Evolutionary conservation across 2,888 invertebrate genomes (phyloP).

Genomic region (Calliphora vomitoria): DNA sequence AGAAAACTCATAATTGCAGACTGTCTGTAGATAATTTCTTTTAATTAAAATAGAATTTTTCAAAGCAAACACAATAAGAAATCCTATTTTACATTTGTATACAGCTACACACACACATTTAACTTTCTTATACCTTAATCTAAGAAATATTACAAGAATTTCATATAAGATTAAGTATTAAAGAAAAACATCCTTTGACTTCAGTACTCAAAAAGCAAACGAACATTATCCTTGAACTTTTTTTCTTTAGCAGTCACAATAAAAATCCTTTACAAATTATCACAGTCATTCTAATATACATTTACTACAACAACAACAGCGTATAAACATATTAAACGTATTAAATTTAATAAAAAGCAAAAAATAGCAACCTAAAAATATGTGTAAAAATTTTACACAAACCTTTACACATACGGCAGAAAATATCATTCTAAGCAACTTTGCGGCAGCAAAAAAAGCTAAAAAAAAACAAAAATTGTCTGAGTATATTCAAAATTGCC

Average conservation of each 20-base stretch:
- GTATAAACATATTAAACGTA: slow-evolving; percentile 9
- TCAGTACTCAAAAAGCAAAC: too few species aligned
- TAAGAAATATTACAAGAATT: slow-evolving; percentile 17
- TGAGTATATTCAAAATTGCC: slow-evolving; percentile 34
- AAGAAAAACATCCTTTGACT: slow-evolving; percentile 12
- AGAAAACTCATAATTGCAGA: background rate
- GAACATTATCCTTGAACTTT: slow-evolving; percentile 36
- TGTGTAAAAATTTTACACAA: slow-evolving; percentile 34
- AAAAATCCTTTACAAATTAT: slow-evolving; percentile 69
- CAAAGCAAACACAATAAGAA: background rate
- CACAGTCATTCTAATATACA: slow-evolving; percentile 21
- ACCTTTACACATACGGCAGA: background rate
- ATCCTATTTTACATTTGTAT: background rate
- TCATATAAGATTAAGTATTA: background rate
- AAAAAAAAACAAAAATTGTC: background rate
- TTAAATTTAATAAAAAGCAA: slow-evolving; percentile 42
- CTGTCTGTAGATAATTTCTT: background rate
- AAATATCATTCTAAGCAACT: slow-evolving; percentile 28
- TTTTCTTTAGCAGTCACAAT: background rate
- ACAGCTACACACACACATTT: background rate
- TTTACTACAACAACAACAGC: background rate
- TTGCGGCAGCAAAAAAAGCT: slow-evolving; percentile 27
- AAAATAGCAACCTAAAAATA: slow-evolving; percentile 23
- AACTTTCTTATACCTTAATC: background rate
- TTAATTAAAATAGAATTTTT: slow-evolving; percentile 20